phyloP scores from a whole-genome alignment of 1,140 invertebrate genomes.

The Drosophila pandora region DNA sequence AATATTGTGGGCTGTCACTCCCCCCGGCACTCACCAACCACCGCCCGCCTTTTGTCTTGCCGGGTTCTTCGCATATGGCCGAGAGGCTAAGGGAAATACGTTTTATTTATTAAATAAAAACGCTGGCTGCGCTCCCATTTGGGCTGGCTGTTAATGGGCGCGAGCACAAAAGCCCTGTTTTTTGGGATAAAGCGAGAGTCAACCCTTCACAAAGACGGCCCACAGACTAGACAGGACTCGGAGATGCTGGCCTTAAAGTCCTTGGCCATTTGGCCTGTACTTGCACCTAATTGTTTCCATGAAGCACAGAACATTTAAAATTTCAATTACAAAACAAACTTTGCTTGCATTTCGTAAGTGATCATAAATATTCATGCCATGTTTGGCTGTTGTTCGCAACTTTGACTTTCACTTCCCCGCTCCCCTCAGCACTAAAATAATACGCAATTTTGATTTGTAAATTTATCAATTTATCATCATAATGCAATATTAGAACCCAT shows the following conservation, averaged over 20 bases:
- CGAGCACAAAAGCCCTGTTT: slow-evolving; percentile 20
- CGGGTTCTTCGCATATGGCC: slow-evolving; percentile 48
- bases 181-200: slow-evolving; percentile 29
- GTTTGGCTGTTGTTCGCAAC: slow-evolving; percentile 49
- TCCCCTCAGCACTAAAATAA: slow-evolving; percentile 13
- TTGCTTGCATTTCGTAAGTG: slow-evolving; percentile 23
- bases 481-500: slow-evolving; percentile 68
- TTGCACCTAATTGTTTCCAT: slow-evolving; percentile 23
- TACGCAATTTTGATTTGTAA: slow-evolving; percentile 77
- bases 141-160: slow-evolving; percentile 30
- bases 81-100: slow-evolving; percentile 63
- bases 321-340: slow-evolving; percentile 50
- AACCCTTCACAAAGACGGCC: slow-evolving; percentile 9
- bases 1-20: slow-evolving; percentile 38
- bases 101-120: slow-evolving; percentile 77
- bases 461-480: slow-evolving; percentile 77
- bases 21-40: background rate
- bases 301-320: slow-evolving; percentile 10
- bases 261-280: slow-evolving; percentile 23
- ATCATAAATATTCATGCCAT: slow-evolving; percentile 49
- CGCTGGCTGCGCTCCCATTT: slow-evolving; percentile 12
- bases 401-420: slow-evolving; percentile 18
- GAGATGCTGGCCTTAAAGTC: slow-evolving; percentile 14
- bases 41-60: slow-evolving; percentile 54
- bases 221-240: background rate